Conservation (phyloP, 92 coral and sea anemone species). For the Desmophyllum pertusum region DNA sequence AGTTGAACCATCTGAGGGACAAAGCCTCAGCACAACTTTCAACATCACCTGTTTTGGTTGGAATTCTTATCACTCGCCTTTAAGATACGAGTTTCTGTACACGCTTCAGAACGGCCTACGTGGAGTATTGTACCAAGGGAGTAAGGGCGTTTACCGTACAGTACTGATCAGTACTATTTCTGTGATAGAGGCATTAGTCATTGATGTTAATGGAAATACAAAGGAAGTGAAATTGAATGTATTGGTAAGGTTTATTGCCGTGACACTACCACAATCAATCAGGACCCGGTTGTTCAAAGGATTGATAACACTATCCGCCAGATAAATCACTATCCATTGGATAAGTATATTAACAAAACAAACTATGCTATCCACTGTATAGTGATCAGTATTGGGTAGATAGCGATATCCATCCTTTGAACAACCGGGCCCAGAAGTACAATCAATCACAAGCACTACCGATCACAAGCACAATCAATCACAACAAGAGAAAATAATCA, state of each 20-base stretch:
- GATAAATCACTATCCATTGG: no score
- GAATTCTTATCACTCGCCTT: background rate
- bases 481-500: no score
- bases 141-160: background rate
- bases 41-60: background rate
- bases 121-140: background rate
- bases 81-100: background rate
- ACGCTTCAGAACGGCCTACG: background rate
- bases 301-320: no score
- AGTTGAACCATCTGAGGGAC: background rate
- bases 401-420: conserved; percentile 44
- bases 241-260: no score
- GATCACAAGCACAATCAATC: no score
- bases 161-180: background rate
- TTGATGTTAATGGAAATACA: background rate
- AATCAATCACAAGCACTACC: no score
- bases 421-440: conserved; percentile 64
- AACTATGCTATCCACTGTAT: no score
- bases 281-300: no score
- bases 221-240: background rate
- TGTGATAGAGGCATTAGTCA: background rate
- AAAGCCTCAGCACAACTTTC: background rate
- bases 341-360: no score
- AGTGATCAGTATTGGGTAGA: no score
- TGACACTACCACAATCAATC: no score